Evolutionary conservation across 2,113 vertebrate genomes (phyloP), one percentile per base, ranked within the genome.

Genomic region (Catagonus wagneri): DNA sequence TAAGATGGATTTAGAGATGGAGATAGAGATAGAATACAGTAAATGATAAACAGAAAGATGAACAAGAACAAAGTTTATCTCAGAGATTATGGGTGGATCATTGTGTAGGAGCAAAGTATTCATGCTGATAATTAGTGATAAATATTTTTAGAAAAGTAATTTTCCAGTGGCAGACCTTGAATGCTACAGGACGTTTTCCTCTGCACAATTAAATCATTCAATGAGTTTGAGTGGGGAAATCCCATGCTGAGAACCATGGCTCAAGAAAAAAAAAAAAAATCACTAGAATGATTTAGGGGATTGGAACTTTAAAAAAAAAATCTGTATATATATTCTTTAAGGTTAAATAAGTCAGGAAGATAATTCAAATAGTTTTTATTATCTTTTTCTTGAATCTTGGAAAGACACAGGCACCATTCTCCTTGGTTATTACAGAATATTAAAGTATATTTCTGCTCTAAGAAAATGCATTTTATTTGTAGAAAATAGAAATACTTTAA

Each of bases 241-340:
- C 44, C 8, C 39, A 89, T 32, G 6, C 25, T 85, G 22, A 96
- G 14, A 44, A 66, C 66, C 4, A 11, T 85, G 19, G 4, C 34
- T 71, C 86, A 61, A 78, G 63, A 60, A 89, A 81, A 94, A 83
- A 89, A 81, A 94, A 83, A 94, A 52, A 72, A 68, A 90, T 72
- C 44, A 50, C 6, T 44, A 85, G 17, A 92, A 71, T 75, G 1
- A 91, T 65, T 89, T 75, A 91, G 71, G 29, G 6, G 5, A 58
- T 50, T 56, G 32, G 6, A 34, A 29, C 16, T 88, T 63, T 29
- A 36, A 92, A 88, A 36, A 92, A 88, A 44, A 79, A n/a, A 44
- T 76, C 36, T 79, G 27, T n/a, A 3, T 78, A 78, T 36, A 4
- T 61, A 34, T 83, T 71, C 60, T 87, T 60, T 54, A 93, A 96